Conservation (phyloP, 2,888 invertebrate species). For the Thereva nobilitata region DNA sequence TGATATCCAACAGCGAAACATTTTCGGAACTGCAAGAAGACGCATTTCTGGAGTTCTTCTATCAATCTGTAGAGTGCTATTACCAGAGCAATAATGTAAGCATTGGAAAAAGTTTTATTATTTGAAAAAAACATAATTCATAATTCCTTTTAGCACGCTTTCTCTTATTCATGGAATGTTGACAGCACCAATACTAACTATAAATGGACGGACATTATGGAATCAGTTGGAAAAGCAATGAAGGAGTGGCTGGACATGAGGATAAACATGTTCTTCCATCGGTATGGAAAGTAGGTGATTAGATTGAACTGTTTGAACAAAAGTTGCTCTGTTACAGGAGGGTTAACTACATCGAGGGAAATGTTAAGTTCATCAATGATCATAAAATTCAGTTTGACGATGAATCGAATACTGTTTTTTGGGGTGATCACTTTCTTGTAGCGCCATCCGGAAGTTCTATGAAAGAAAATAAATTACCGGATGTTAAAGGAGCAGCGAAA, state of each 20-base stretch:
- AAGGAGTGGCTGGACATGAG: not conserved
- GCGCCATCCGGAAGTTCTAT: slow-evolving; percentile 13
- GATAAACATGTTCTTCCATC: slow-evolving; percentile 7
- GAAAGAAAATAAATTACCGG: slow-evolving; percentile 9
- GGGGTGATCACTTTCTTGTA: slow-evolving; percentile 15
- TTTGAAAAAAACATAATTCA: too few species aligned
- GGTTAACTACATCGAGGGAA: slow-evolving; percentile 9
- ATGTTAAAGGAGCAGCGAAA: slow-evolving; percentile 22
- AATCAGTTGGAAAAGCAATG: slow-evolving; percentile 1
- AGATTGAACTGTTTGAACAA: not conserved
- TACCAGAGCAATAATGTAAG: slow-evolving; percentile 5
- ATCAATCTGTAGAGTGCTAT: slow-evolving; percentile 12
- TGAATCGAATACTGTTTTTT: not conserved
- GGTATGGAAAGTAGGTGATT: not conserved
- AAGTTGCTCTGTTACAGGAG: not conserved
- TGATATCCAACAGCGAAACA: slow-evolving; percentile 49
- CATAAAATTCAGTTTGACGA: not conserved
- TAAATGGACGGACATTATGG: slow-evolving; percentile 23
- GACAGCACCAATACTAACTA: not conserved
- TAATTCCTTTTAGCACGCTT: not conserved
- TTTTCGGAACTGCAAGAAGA: not conserved
- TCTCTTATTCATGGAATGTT: not conserved
- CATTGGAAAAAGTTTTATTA: too few species aligned
- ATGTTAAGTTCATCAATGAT: not conserved
- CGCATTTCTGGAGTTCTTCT: slow-evolving; percentile 19